Evolutionary conservation across 2,797 vertebrate genomes (phyloP).

Genomic region (Pterois miles): DNA sequence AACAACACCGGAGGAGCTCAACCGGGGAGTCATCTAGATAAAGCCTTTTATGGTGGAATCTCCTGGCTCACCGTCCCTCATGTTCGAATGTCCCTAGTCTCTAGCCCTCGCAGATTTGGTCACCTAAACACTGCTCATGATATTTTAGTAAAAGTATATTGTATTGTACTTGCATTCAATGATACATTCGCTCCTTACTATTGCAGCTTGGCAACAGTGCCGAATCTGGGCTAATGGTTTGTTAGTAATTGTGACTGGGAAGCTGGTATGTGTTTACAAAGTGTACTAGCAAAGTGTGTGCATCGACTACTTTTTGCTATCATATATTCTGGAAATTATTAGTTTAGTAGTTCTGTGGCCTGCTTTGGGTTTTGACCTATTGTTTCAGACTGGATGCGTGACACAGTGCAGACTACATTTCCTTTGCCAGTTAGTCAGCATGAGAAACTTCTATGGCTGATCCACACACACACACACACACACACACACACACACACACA

Average conservation of each 20-base stretch:
- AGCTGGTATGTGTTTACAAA: not conserved
- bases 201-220: not conserved
- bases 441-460: constrained; percentile 41
- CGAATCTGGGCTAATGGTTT: not conserved
- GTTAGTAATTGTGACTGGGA: not conserved
- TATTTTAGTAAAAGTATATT: constrained; percentile 5
- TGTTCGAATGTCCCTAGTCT: no score
- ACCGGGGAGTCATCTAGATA: no score
- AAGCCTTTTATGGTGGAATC: no score
- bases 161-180: not conserved
- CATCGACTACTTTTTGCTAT: constrained; percentile 2
- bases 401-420: constrained; percentile 27
- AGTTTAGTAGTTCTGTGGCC: not conserved
- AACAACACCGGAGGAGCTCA: no score
- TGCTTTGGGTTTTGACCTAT: not conserved
- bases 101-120: no score
- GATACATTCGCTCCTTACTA: not conserved
- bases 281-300: not conserved
- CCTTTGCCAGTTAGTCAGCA: constrained; percentile 27
- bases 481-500: not conserved
- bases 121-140: not conserved
- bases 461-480: not conserved
- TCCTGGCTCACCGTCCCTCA: no score
- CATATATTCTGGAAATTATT: not conserved
- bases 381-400: not conserved